A percentile compares a stretch with the other conserved stretches of the same genome.
Conservation (phyloP, 2,888 invertebrate genomes). For the Dryocosmus kuriphilus region DNA sequence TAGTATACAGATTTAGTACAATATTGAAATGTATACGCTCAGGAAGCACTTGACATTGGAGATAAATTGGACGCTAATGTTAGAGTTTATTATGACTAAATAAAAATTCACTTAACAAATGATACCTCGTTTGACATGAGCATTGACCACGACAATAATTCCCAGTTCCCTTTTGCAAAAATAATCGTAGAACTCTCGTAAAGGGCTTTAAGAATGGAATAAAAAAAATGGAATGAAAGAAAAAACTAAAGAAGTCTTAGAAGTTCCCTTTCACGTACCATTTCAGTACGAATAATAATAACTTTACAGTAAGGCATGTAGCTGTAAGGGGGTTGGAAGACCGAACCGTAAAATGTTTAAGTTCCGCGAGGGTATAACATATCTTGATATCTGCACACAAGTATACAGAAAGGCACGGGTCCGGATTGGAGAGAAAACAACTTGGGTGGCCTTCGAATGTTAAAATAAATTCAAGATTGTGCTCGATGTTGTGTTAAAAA, state of each 20-base stretch:
- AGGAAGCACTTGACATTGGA: neutral
- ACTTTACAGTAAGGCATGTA: constrained; percentile 26
- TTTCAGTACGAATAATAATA: constrained; percentile 30
- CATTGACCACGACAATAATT: constrained; percentile 23
- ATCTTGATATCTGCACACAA: constrained; percentile 36
- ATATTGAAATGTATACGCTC: neutral
- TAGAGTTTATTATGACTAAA: constrained; percentile 8
- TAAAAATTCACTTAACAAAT: constrained; percentile 20
- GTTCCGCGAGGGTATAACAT: constrained; percentile 32
- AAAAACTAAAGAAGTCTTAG: constrained; percentile 21
- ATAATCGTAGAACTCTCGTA: constrained; percentile 1
- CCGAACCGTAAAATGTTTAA: constrained; percentile 35
- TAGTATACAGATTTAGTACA: neutral
- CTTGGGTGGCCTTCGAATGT: constrained; percentile 29
- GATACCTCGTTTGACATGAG: constrained; percentile 24
- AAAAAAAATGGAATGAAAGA: neutral
- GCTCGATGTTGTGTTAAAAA: too few species aligned
- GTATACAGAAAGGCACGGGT: constrained; percentile 11
- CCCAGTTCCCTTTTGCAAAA: constrained; percentile 5
- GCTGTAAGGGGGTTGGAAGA: constrained; percentile 26
- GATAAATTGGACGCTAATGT: constrained; percentile 14
- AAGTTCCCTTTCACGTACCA: constrained; percentile 28
- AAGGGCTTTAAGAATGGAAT: neutral
- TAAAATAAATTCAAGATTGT: constrained; percentile 4
- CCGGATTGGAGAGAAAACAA: constrained; percentile 17